These are phyloP conservation scores for Erinaceus europaeus DNA, from an alignment of 2,113 vertebrate genomes.

Conservation along the genomic window DNA sequence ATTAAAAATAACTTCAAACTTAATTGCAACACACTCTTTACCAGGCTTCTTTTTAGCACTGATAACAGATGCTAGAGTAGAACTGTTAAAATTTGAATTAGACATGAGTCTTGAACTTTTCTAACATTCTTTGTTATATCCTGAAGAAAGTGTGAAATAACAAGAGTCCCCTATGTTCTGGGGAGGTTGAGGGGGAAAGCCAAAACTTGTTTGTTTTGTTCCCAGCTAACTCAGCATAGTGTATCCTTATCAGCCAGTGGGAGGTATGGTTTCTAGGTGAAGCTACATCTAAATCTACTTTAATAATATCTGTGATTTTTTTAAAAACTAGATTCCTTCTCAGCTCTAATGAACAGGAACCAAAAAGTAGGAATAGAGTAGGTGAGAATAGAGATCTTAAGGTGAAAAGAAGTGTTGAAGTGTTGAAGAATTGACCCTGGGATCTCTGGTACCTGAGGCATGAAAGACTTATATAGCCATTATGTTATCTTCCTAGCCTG, in stretches of 20 bases:
- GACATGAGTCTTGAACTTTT: not conserved
- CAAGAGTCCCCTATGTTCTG: not conserved
- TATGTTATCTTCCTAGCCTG: too few species aligned
- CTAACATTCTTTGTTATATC: not conserved
- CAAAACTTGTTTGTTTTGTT: not conserved
- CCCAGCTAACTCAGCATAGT: not conserved
- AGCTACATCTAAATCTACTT: too few species aligned
- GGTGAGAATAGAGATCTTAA: too few species aligned
- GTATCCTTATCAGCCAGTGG: not conserved
- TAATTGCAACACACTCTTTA: not conserved
- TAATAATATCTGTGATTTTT: too few species aligned
- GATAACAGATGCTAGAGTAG: not conserved
- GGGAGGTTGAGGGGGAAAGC: not conserved
- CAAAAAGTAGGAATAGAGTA: too few species aligned
- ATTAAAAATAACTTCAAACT: not conserved
- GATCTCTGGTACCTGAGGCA: too few species aligned
- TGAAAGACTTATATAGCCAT: too few species aligned
- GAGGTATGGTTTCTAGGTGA: not conserved
- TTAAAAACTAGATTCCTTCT: too few species aligned
- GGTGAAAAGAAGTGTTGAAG: too few species aligned
- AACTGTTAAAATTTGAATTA: not conserved
- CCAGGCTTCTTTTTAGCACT: not conserved
- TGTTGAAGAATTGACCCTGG: too few species aligned
- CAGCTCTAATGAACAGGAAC: too few species aligned
- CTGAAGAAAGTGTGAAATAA: not conserved